These are phyloP conservation scores for Sebastes alutus DNA, from an alignment of 2,797 vertebrate species.

Conservation along the genomic window DNA sequence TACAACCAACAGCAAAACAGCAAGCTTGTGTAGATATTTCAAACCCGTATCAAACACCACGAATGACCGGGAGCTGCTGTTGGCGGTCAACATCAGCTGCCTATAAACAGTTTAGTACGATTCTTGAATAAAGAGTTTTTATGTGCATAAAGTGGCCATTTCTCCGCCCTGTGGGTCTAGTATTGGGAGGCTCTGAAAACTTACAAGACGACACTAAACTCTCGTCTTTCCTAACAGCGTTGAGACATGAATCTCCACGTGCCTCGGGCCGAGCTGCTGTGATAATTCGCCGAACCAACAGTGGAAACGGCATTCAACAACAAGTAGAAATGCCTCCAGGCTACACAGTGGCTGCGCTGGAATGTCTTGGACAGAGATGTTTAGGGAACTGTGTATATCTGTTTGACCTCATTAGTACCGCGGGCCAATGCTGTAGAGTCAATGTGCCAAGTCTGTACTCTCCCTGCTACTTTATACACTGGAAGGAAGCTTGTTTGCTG, in stretches of 20 bases:
- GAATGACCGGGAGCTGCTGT: slow-evolving; percentile 3
- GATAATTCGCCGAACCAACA: slow-evolving; percentile 42
- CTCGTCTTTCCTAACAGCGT: neutral
- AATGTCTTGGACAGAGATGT: slow-evolving; percentile 59
- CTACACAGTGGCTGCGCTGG: slow-evolving; percentile 35
- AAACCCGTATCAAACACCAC: neutral
- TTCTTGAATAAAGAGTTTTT: slow-evolving; percentile 43
- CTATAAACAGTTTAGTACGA: slow-evolving; percentile 32
- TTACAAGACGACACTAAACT: slow-evolving; percentile 28
- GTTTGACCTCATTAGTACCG: slow-evolving; percentile 74
- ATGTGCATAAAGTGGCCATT: slow-evolving; percentile 20
- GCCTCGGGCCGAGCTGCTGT: slow-evolving; percentile 34
- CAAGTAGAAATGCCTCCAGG: slow-evolving; percentile 43
- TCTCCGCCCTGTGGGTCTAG: slow-evolving; percentile 22
- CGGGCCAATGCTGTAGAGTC: slow-evolving; percentile 33
- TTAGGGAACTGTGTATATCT: slow-evolving; percentile 60
- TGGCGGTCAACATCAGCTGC: slow-evolving; percentile 15
- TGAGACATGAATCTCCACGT: slow-evolving; percentile 25
- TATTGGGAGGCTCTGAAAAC: slow-evolving; percentile 21
- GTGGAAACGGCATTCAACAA: slow-evolving; percentile 37
- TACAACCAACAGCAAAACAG: neutral
- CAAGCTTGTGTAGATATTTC: neutral
- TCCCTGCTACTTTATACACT: slow-evolving; percentile 37
- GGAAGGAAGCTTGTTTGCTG: slow-evolving; percentile 34
- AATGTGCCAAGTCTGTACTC: slow-evolving; percentile 50